Base-by-base conservation (phyloP, 2,113 vertebrate genomes). In the Lates calcarifer region DNA sequence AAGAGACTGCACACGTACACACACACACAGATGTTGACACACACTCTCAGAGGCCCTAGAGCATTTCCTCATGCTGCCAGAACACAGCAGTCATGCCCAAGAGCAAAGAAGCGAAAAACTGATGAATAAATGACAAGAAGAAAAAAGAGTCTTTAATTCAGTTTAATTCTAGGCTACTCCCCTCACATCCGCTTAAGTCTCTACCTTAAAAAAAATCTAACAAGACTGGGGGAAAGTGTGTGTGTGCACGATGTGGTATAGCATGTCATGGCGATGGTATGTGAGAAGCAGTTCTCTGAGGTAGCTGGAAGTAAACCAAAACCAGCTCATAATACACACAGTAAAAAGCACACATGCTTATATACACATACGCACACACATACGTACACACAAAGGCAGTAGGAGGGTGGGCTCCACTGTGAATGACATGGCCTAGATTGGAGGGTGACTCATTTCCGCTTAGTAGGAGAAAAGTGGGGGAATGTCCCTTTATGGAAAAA, bases 141-240 rank as follows among this genome's bases (percentile, higher is more conserved):
- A 45, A 83, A 68, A 77, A 49, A 56, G n/a, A 79, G 55, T 69
- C 84, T 91, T 66, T 89, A 86, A 83, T 91, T 90, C 86, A 57
- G 61, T 80, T 81, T 93, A 91, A 92, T 90, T 92, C 81, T 73
- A 83, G 90, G 86, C 84, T 90, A 90, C 90, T 77, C 88, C 90
- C 81, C 63, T 82, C 76, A 86, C 47, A 73, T 81, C 66, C 71
- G 37, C 66, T 43, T 10, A 29, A 67, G 20, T 57, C 57, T 66
- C 29, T 51, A 39, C 31, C 43, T 62, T 22, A 5, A 55, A 63
- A 78, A 68, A 24, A 60, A 56, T 45, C 0, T 29, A 24, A 45
- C 69, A 28, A 56, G 66, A 69, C 56, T 57, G 64, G 31, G 41
- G 31, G 57, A 63, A 57, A 51, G 56, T 82, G 51, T 45, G 37